Evolutionary conservation across 2,113 vertebrate genomes (phyloP), one percentile per base, ranked within the genome.

Genomic region (Ovibos moschatus): DNA sequence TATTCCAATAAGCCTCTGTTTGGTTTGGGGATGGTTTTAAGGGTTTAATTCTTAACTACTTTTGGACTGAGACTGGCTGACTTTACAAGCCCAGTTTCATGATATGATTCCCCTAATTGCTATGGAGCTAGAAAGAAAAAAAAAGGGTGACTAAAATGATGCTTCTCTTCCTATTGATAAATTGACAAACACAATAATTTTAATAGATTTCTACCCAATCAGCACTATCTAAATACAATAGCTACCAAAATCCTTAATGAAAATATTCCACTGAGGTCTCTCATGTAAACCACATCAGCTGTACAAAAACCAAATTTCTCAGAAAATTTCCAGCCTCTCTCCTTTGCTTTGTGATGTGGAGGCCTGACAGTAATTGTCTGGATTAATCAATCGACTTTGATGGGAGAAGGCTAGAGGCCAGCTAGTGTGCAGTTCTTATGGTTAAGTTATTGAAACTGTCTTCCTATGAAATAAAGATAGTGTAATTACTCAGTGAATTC

Each of bases 171-270:
- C 23, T 17, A 33, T 13, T 78, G 85, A 58, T 90, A 86, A 91
- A 62, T 13, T 93, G 82, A 81, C 36, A 57, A 74, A 96, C 95
- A 81, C 3, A 53, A 47, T 91, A 55, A 91, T 84, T 85, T 93
- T 55, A 79, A 53, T 50, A 91, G 71, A 96, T 97, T 86, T 83
- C 19, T 79, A 88, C 19, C n/a, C 90, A 89, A 43, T 21, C 43
- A 91, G 12, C 16, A 96, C 16, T 90, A 97, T 91, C 83, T 87
- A 94, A 78, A 79, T 51, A 25, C 30, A 97, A 81, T 50, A 91
- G 57, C 33, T 57, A 25, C 53, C 87, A 86, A 96, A 71, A 82
- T 79, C 50, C 86, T 94, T 89, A 12, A 81, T 89, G 47, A 45
- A 86, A 89, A 74, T 85, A 67, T 58, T 84, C 47, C 43, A 86